Conservation (phyloP, 2,888 invertebrate genomes). For the Catocala fraxini region DNA sequence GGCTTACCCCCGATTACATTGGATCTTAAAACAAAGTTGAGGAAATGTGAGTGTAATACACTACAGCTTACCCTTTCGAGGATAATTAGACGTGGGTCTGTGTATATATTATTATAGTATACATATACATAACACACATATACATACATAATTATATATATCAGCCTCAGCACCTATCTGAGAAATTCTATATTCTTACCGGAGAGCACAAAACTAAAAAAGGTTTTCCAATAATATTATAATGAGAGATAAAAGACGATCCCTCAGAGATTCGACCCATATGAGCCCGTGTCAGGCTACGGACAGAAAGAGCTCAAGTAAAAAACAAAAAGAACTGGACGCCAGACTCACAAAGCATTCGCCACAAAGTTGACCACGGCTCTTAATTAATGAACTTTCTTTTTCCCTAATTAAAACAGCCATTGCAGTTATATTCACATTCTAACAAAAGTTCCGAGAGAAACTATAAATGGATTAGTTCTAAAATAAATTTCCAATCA, state of each 20-base stretch:
- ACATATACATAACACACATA: too few species aligned
- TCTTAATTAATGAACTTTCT: conserved; percentile 18
- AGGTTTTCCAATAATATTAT: background rate
- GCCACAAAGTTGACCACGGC: conserved; percentile 7
- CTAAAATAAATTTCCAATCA: conserved; percentile 26
- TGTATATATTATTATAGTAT: too few species aligned
- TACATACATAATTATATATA: too few species aligned
- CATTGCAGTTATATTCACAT: conserved; percentile 20
- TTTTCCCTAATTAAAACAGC: conserved; percentile 21
- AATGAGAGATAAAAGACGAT: background rate
- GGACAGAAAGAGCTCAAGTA: background rate
- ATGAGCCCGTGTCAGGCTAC: conserved; percentile 6
- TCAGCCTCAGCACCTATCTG: too few species aligned
- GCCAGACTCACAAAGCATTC: conserved; percentile 1
- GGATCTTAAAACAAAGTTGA: too few species aligned
- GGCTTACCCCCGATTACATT: too few species aligned
- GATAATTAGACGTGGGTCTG: too few species aligned
- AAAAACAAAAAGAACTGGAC: conserved; percentile 5
- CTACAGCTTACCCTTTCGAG: too few species aligned
- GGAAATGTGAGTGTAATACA: too few species aligned
- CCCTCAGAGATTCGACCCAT: conserved; percentile 1
- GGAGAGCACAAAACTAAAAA: background rate
- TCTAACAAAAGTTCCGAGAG: conserved; percentile 14
- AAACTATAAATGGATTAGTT: conserved; percentile 27
- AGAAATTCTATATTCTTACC: too few species aligned